Percentiles rank a stretch among this genome's conserved stretches.
Evolutionary conservation across 2,797 vertebrate genomes (phyloP).

Genomic region (Neostethus bicornis): DNA sequence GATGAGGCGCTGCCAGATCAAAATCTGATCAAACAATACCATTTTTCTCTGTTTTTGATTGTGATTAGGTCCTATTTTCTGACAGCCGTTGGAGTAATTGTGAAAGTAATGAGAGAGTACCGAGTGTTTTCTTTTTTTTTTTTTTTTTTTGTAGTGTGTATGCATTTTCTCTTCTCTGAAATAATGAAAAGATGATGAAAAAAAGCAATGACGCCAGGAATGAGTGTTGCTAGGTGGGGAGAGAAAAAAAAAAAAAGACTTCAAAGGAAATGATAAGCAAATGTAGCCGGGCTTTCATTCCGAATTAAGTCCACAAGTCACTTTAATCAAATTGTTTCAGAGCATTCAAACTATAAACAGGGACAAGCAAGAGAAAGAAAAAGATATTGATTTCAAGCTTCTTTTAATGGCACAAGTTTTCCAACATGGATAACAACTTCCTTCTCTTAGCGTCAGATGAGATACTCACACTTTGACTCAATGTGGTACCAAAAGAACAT

Average conservation of each 20-base stretch:
- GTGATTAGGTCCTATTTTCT: slow-evolving; percentile 69
- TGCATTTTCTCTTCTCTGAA: slow-evolving; percentile 47
- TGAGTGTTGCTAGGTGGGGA: slow-evolving; percentile 54
- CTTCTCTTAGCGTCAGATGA: slow-evolving; percentile 17
- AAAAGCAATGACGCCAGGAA: slow-evolving; percentile 66
- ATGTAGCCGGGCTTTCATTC: slow-evolving; percentile 69
- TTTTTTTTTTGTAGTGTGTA: slow-evolving; percentile 36
- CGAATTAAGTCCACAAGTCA: slow-evolving; percentile 69
- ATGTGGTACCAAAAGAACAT: too few relatives aligned
- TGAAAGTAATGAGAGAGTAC: slow-evolving; percentile 71
- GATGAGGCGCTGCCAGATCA: slow-evolving; percentile 59
- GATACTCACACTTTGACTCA: slow-evolving; percentile 4
- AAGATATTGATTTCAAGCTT: slow-evolving; percentile 48
- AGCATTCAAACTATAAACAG: slow-evolving; percentile 68
- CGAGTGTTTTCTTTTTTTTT: slow-evolving; percentile 42
- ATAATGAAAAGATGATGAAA: slow-evolving; percentile 70
- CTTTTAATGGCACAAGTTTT: slow-evolving; percentile 7
- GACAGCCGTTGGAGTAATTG: slow-evolving; percentile 78
- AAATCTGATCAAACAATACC: slow-evolving; percentile 76
- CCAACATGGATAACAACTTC: slow-evolving; percentile 19
- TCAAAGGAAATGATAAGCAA: slow-evolving; percentile 77
- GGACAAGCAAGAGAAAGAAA: slow-evolving; percentile 19
- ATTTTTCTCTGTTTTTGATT: slow-evolving; percentile 71
- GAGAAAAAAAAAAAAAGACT: too few relatives aligned
- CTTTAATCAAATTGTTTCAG: slow-evolving; percentile 80